Evolutionary conservation across 2,888 invertebrate species (phyloP).

Genomic region (Cheilosia grossa): DNA sequence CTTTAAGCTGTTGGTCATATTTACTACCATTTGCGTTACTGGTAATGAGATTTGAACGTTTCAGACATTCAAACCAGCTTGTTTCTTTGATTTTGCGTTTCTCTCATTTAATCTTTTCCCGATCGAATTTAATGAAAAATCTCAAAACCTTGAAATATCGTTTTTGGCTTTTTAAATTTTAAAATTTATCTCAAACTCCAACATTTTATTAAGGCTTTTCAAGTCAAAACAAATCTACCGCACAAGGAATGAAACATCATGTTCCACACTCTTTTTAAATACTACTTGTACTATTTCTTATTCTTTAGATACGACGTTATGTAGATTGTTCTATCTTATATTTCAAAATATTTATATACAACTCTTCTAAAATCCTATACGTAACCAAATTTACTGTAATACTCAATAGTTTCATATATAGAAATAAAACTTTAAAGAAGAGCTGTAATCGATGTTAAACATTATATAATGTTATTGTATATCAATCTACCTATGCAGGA

Average conservation of each 20-base stretch:
- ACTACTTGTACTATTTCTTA: slow-evolving; percentile 22
- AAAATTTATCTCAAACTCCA: not conserved
- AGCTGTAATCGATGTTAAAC: slow-evolving; percentile 57
- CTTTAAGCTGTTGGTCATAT: no score
- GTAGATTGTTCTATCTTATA: slow-evolving; percentile 36
- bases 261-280: slow-evolving; percentile 45
- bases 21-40: no score
- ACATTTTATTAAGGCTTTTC: slow-evolving; percentile 52
- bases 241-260: slow-evolving; percentile 61
- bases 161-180: no score
- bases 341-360: slow-evolving; percentile 7
- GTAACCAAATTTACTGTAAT: slow-evolving; percentile 7
- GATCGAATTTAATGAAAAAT: no score
- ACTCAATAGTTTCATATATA: slow-evolving; percentile 26
- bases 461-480: slow-evolving; percentile 39
- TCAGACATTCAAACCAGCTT: no score
- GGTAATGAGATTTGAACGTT: no score
- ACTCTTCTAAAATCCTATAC: slow-evolving; percentile 5
- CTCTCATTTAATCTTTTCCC: no score
- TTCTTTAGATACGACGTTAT: slow-evolving; percentile 33
- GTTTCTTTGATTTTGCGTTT: no score
- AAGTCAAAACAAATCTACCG: slow-evolving; percentile 27
- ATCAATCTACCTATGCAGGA: slow-evolving; percentile 70
- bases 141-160: no score
- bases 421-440: slow-evolving; percentile 18